phyloP scores from a whole-genome alignment of 2,797 vertebrate genomes.

The Myiotriccus ornatus region DNA sequence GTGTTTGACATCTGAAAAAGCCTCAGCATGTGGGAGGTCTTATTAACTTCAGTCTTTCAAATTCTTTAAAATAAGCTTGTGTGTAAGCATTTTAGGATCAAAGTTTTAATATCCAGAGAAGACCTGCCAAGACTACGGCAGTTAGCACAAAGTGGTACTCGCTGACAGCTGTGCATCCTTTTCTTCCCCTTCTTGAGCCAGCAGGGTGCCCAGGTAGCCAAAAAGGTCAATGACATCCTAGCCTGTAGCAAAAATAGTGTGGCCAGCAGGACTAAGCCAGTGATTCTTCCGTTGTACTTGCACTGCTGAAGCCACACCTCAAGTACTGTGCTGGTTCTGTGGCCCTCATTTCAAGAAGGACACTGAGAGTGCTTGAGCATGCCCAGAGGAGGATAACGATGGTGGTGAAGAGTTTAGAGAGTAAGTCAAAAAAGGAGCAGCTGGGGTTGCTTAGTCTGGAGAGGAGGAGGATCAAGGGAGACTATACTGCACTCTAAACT shows the following conservation, averaged over 20 bases:
- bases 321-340: neutral
- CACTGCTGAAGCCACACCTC: neutral
- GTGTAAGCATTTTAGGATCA: neutral
- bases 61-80: neutral
- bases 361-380: fast-evolving
- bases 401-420: neutral
- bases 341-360: neutral
- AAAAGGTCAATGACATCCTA: neutral
- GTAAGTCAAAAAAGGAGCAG: neutral
- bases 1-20: neutral
- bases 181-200: neutral
- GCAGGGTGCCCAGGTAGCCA: fast-evolving
- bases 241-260: neutral
- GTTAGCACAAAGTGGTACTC: neutral
- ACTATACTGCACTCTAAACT: neutral
- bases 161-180: neutral
- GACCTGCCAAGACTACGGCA: neutral
- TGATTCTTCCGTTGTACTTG: fast-evolving
- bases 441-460: neutral
- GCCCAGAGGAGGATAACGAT: fast-evolving
- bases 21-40: neutral
- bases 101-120: neutral
- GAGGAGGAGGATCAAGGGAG: neutral
- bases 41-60: neutral
- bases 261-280: neutral